Evolutionary conservation across 2,797 vertebrate genomes (phyloP), one percentile per base, ranked within the genome.

Genomic region (Gobionotothen gibberifrons): DNA sequence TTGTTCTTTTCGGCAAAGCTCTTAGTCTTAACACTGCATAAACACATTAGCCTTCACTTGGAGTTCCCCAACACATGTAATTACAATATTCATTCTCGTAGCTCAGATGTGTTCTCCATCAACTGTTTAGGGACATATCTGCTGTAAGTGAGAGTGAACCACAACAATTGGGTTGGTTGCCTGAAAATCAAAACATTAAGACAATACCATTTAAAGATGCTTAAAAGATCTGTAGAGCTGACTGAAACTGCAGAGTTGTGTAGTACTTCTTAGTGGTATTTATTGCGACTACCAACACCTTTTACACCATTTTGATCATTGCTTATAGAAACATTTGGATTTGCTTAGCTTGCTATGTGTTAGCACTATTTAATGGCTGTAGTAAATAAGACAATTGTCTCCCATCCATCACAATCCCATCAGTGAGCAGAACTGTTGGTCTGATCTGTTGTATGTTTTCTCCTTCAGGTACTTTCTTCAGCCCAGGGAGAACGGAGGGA

Each of bases 401-500:
- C 0, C 0, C 13, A 51, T 36, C 15, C 12, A 42, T 58, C 10
- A 6, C 32, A 36, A 36, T 36, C 8, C 32, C 32, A 36, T 36
- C 32, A 36, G 32, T 6, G 32, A 36, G 32, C 32, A 36, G 32
- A 36, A 36, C 1, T 6, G 7, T 36, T 15, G 10, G 43, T 56
- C 44, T 22, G 12, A 29, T 46, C 36, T 55, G 8, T 6, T 16
- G 4, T 40, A 17, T 15, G 13, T 69, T 40, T 52, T 55, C 22
- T 29, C 72, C 51, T 52, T 51, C 89, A 99, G 98, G 98, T 99
- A 99, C 95, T 99, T 97, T 79, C 95, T 99, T 67, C 97, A 97
- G 91, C 98, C 98, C 52, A 94, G 98, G 86, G 97, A 98, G 89
- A 98, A 96, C 0, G 96, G 97, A 59, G 94, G 96, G 58, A 99